Evolutionary conservation across 2,888 invertebrate genomes (phyloP).

Genomic region (Stegophylla sp.): DNA sequence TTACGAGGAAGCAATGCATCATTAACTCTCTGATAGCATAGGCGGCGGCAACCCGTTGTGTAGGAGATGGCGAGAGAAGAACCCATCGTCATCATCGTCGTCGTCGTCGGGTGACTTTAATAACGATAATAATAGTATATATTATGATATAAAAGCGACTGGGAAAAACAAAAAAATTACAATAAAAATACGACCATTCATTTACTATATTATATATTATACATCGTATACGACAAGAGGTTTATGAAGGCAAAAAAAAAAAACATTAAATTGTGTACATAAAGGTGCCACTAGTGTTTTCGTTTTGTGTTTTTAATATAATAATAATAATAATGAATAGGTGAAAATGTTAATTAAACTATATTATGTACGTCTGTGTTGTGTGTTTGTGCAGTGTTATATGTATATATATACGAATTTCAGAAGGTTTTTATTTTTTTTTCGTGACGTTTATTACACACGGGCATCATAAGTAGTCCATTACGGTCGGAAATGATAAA

Average conservation of each 20-base stretch:
- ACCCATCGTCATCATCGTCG: slow-evolving; percentile 11
- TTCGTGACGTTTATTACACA: slow-evolving; percentile 49
- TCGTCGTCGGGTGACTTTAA: background rate
- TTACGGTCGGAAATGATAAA: slow-evolving; percentile 56
- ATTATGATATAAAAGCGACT: slow-evolving; percentile 15
- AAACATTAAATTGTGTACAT: slow-evolving; percentile 22
- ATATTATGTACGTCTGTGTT: background rate
- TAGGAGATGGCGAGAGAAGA: slow-evolving; percentile 6
- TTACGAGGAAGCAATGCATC: slow-evolving; percentile 59
- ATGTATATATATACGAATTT: slow-evolving; percentile 9
- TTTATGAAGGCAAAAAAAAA: slow-evolving; percentile 16
- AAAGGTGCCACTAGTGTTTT: slow-evolving; percentile 39
- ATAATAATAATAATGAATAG: slow-evolving; percentile 19
- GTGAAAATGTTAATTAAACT: slow-evolving; percentile 48
- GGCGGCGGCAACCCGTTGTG: slow-evolving; percentile 4
- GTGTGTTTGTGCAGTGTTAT: background rate
- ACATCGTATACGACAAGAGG: background rate
- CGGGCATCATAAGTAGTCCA: slow-evolving; percentile 48
- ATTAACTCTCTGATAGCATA: slow-evolving; percentile 47
- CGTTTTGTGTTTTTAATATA: background rate
- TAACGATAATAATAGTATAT: background rate
- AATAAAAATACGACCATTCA: slow-evolving; percentile 12
- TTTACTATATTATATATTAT: no score
- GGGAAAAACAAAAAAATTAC: slow-evolving; percentile 38
- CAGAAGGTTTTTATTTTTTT: slow-evolving; percentile 40